Conservation (phyloP, 2,888 invertebrate genomes). For the Polydrusus pterygomalis region DNA sequence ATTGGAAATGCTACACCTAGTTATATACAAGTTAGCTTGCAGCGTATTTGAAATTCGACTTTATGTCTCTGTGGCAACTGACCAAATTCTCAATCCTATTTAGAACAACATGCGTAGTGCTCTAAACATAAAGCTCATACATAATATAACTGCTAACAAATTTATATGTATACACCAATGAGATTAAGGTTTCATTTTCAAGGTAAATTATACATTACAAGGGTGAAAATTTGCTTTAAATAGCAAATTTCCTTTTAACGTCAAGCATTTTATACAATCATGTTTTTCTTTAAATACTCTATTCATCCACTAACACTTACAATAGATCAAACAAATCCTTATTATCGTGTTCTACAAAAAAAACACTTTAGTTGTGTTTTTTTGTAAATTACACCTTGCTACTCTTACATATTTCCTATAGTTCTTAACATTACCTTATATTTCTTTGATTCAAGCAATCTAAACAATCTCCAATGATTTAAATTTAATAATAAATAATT, state of each 20-base stretch:
- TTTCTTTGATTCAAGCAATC: constrained; percentile 60
- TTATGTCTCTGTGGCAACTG: background rate
- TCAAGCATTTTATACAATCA: constrained; percentile 64
- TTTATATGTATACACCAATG: constrained; percentile 67
- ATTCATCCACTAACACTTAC: constrained; percentile 70
- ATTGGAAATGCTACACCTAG: too few relatives aligned
- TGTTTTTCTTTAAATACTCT: constrained; percentile 67
- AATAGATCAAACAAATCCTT: constrained; percentile 63
- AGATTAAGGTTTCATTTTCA: constrained; percentile 61
- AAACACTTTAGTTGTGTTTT: constrained; percentile 24
- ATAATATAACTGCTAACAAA: constrained; percentile 60
- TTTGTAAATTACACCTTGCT: constrained; percentile 55
- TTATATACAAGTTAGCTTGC: too few relatives aligned
- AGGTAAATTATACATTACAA: constrained; percentile 59
- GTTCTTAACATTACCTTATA: constrained; percentile 65
- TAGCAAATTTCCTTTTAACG: constrained; percentile 60
- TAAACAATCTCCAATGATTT: constrained; percentile 65
- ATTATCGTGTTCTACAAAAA: constrained; percentile 25
- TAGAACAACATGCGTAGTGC: constrained; percentile 44
- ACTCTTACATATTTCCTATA: constrained; percentile 58
- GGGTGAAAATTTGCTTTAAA: constrained; percentile 46
- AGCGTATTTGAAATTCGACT: too few relatives aligned
- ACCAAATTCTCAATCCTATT: constrained; percentile 47
- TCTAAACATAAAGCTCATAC: constrained; percentile 57
- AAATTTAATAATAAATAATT: constrained; percentile 38